Base-by-base conservation (phyloP, 2,888 invertebrate species). In the Coelopa pilipes region DNA sequence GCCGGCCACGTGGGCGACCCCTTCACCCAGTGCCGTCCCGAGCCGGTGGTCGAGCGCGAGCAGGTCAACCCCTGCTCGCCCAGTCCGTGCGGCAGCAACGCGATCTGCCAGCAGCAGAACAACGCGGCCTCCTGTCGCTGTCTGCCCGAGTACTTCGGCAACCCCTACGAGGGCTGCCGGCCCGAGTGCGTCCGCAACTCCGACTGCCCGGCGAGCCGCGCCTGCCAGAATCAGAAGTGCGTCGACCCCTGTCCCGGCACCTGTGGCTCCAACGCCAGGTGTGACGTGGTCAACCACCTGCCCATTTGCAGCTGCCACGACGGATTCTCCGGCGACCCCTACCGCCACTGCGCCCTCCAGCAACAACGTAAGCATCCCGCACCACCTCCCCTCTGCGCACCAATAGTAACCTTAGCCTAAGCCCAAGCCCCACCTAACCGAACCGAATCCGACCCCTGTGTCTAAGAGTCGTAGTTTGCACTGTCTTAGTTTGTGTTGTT, bases 231-330 rank as follows among this genome's bases (percentile, higher is more conserved):
- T 80, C 90, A 92, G 87, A 93, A 90, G 85, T 93, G 93, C 81
- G 88, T 89, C 34, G 92, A 93, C 85, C 93, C 93, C 47, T 95
- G 95, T 82, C 93, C 93, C 75, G 94, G 94, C 74, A 92, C 93
- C 34, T 95, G 95, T 84, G 95, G 94, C 63, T 88, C 91, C 72
- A 92, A 92, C 82, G 92, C 94, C 12, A 90, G 90, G 80, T 96
- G 95, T 82, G 89, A 91, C 76, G 94, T 94, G 19, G 91, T 93
- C 72, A 93, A 93, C 83, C 95, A 95, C 84, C 92, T 92, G 82
- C 94, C 95, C 1, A 90, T 93, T 74, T 95, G 95, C 83, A 93
- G 92, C 79, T 93, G 93, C 81, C 85, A 88, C 57, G 89, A 90
- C 80, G 89, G 88, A 57, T 89, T 88, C 75, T 89, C 88, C 13